phyloP scores from a whole-genome alignment of 2,888 invertebrate genomes.

The Drosophila subsilvestris region DNA sequence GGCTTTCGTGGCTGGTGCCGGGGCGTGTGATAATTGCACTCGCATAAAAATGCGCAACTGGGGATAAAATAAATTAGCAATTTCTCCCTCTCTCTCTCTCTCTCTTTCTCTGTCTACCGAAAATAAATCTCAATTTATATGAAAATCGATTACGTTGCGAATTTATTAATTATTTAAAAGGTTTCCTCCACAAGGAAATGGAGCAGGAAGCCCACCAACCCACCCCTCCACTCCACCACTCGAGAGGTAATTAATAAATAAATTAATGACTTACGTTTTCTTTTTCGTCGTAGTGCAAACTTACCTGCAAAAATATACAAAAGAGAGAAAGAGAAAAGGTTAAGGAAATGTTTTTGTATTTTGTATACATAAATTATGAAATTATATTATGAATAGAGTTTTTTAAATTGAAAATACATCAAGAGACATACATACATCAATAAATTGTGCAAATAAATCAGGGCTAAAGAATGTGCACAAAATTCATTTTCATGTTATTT shows the following conservation, averaged over 20 bases:
- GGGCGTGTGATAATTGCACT: constrained; percentile 71
- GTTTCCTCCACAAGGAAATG: constrained; percentile 37
- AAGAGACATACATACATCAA: constrained; percentile 36
- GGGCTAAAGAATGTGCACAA: not conserved
- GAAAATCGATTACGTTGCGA: constrained; percentile 72
- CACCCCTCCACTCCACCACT: constrained; percentile 18
- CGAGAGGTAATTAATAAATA: constrained; percentile 49
- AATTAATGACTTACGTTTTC: constrained; percentile 78
- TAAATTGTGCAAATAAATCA: constrained; percentile 31
- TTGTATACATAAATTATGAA: constrained; percentile 27
- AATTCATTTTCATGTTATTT: constrained; percentile 56
- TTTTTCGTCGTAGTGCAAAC: constrained; percentile 79
- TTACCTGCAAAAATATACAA: constrained; percentile 70
- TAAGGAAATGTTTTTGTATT: constrained; percentile 36
- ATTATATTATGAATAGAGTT: constrained; percentile 5
- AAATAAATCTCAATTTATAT: constrained; percentile 79
- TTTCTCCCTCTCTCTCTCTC: constrained; percentile 23
- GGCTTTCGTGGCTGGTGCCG: constrained; percentile 17
- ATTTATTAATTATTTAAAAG: constrained; percentile 73
- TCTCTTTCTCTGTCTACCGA: constrained; percentile 13
- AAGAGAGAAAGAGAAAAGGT: constrained; percentile 35
- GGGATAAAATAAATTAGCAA: constrained; percentile 66
- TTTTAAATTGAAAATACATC: constrained; percentile 50
- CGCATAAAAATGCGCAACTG: constrained; percentile 67
- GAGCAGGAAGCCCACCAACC: constrained; percentile 40